Conservation (phyloP, 1,140 invertebrate genomes). For the Pygmarrhopalites habei region DNA sequence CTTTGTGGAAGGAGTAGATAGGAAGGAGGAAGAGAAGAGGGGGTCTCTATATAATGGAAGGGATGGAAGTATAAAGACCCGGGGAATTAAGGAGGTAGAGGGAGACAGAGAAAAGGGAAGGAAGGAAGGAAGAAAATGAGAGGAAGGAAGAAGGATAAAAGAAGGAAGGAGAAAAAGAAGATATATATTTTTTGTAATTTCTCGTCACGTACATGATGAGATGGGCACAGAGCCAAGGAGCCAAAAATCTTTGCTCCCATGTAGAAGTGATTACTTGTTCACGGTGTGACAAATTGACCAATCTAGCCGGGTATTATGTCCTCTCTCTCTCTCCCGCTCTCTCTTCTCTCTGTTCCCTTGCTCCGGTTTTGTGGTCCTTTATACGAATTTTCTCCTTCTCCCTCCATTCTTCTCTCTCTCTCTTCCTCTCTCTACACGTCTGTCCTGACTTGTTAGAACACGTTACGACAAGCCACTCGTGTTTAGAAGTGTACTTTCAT, state of each 20-base stretch:
- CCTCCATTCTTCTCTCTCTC: too few species aligned
- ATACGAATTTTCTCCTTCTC: too few species aligned
- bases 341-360: too few species aligned
- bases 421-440: too few species aligned
- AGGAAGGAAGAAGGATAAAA: background rate
- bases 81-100: background rate
- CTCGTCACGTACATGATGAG: slow-evolving; percentile 20
- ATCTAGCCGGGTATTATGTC: slow-evolving; percentile 12
- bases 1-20: background rate
- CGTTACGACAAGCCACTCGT: too few species aligned
- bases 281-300: slow-evolving; percentile 17
- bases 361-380: too few species aligned
- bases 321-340: background rate
- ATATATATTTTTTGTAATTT: slow-evolving; percentile 17
- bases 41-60: too few species aligned
- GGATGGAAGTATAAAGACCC: background rate
- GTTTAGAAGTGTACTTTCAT: too few species aligned
- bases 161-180: slow-evolving; percentile 4
- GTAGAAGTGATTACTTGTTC: slow-evolving; percentile 18
- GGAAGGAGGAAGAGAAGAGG: background rate
- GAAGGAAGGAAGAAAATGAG: background rate
- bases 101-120: background rate
- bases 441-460: too few species aligned
- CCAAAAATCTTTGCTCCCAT: slow-evolving; percentile 14
- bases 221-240: slow-evolving; percentile 14